Conservation (phyloP, 2,113 vertebrate species). For the Cervus canadensis region DNA sequence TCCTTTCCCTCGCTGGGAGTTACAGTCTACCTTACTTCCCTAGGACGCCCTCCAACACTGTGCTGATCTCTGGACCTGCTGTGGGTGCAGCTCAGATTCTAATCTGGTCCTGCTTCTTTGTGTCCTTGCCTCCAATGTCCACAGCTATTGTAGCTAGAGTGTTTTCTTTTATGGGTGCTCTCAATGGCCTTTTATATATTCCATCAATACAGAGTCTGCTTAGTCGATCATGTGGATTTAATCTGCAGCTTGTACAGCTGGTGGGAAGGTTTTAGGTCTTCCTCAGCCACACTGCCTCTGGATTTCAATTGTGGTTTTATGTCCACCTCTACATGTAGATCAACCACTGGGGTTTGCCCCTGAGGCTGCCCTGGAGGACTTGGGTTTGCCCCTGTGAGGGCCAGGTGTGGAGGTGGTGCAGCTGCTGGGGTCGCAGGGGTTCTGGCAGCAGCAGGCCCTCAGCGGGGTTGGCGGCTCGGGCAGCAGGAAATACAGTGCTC, state of each 20-base stretch:
- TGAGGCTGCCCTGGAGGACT: not conserved
- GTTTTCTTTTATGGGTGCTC: not conserved
- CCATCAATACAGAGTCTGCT: not conserved
- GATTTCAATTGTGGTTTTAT: not conserved
- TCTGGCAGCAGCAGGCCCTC: not conserved
- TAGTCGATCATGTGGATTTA: not conserved
- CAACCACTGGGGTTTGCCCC: fast-evolving
- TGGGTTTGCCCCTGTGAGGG: not conserved
- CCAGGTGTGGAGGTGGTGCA: not conserved
- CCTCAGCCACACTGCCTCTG: not conserved
- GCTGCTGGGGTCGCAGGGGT: not conserved
- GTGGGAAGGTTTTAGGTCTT: not conserved
- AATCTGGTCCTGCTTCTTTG: not conserved
- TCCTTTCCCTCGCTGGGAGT: not conserved
- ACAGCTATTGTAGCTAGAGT: not conserved
- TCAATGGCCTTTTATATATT: not conserved
- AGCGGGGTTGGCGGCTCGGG: fast-evolving
- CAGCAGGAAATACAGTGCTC: not conserved
- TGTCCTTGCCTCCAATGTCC: not conserved
- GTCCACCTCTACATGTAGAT: not conserved
- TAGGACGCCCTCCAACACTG: not conserved
- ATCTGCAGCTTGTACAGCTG: not conserved
- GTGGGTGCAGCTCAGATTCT: not conserved
- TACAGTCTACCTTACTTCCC: not conserved
- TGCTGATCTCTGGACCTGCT: not conserved